Evolutionary conservation across 2,113 vertebrate species (phyloP).

Genomic region (Podilymbus podiceps): DNA sequence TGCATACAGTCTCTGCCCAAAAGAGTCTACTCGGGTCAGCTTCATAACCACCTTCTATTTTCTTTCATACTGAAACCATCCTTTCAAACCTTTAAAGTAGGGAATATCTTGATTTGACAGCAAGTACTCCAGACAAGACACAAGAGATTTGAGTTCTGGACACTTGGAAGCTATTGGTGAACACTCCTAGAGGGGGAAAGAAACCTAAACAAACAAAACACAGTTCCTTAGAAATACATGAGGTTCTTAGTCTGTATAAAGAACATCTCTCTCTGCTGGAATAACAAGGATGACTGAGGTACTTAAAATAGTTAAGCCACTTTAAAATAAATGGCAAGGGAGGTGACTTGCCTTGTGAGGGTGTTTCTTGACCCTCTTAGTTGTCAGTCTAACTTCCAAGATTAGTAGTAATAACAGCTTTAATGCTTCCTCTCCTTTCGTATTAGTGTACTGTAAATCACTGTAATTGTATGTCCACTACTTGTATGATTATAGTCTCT

Average conservation of each 20-base stretch:
- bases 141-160: background rate
- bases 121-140: background rate
- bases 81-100: background rate
- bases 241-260: background rate
- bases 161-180: background rate
- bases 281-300: background rate
- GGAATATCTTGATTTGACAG: background rate
- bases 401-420: background rate
- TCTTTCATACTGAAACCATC: background rate
- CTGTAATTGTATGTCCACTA: background rate
- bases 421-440: background rate
- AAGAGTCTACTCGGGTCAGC: background rate
- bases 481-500: background rate
- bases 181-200: rapidly evolving
- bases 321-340: background rate
- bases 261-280: background rate
- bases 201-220: background rate
- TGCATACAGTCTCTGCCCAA: background rate
- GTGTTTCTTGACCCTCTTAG: background rate
- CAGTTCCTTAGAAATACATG: background rate
- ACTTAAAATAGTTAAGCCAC: background rate
- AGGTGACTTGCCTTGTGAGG: background rate
- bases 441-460: background rate
- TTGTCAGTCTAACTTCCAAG: background rate
- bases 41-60: background rate